Conservation (phyloP, 2,113 vertebrate species). For the Misgurnus anguillicaudatus region DNA sequence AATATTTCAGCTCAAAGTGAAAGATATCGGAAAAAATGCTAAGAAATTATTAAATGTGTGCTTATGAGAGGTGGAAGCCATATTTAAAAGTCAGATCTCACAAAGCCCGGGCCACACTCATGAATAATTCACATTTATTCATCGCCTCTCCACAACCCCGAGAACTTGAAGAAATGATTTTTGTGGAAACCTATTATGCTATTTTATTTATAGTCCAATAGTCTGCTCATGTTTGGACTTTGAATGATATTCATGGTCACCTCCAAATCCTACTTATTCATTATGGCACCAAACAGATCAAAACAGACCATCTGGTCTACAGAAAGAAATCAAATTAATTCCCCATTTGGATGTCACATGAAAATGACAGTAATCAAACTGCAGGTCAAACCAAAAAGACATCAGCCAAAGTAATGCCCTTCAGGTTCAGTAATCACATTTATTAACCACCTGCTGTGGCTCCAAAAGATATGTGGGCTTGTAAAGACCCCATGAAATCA, state of each 20-base stretch:
- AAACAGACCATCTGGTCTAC: constrained; percentile 21
- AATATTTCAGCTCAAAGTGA: background rate
- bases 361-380: background rate
- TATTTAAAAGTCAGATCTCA: constrained; percentile 29
- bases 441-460: too few relatives aligned
- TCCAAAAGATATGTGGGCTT: too few relatives aligned
- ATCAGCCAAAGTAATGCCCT: background rate
- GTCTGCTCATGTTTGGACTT: background rate
- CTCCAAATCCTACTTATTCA: constrained; percentile 10
- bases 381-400: background rate
- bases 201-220: background rate
- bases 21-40: background rate
- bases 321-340: constrained; percentile 1
- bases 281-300: background rate
- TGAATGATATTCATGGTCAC: background rate
- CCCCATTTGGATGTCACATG: background rate
- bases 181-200: background rate
- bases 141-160: background rate
- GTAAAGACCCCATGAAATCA: too few relatives aligned
- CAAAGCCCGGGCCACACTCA: background rate
- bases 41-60: background rate
- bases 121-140: constrained; percentile 8
- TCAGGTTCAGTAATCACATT: background rate
- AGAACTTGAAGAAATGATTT: background rate
- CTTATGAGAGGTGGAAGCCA: background rate